Base-by-base conservation (phyloP, 2,797 vertebrate species). In the Ptychadena robeensis region DNA sequence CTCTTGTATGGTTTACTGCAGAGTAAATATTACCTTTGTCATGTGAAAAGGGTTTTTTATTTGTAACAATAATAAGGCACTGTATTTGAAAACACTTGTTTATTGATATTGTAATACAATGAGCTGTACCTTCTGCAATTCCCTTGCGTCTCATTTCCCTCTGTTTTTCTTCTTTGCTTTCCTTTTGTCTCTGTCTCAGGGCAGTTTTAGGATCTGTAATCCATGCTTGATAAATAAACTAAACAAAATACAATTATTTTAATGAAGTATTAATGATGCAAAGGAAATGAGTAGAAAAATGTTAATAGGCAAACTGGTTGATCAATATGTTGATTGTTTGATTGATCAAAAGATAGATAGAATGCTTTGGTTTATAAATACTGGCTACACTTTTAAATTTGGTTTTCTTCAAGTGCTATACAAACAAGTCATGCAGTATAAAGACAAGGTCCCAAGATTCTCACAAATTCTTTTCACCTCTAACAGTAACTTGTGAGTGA, bases 161-260 rank as follows among this genome's bases (percentile, higher is more conserved):
- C 88, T 94, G 95, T 78, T 92, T 82, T 93, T 97, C 82, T 95
- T 97, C 92, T 82, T 94, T 97, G 78, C 94, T 97, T 73, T 95
- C 96, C 90, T 95, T 98, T 83, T 86, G 90, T n/a, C 95, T 92
- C 40, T 96, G 96, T 85, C 93, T 96, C 61, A 99, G 91, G 1
- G 96, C 96, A 2, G 97, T 96, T 93, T 99, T 99, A 40, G 98
- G 96, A 89, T 99, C 96, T 34, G 96, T 97, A 87, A 98, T 97
- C 98, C 98, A 99, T 79, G 98, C 96, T 57, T 97, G 97, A 90
- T 99, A 99, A 67, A 99, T 92, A 91, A 99, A 99, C 98, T 99
- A 91, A 65, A 88, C 87, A 82, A 86, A 85, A 86, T 83, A 87
- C 83, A 72, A 8, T 61, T 9, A 87, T 83, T 92, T 87, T 25